Percentiles rank a stretch among this genome's conserved stretches.
Conservation (phyloP, 1,140 invertebrate genomes). For the Bicyclus anynana region DNA sequence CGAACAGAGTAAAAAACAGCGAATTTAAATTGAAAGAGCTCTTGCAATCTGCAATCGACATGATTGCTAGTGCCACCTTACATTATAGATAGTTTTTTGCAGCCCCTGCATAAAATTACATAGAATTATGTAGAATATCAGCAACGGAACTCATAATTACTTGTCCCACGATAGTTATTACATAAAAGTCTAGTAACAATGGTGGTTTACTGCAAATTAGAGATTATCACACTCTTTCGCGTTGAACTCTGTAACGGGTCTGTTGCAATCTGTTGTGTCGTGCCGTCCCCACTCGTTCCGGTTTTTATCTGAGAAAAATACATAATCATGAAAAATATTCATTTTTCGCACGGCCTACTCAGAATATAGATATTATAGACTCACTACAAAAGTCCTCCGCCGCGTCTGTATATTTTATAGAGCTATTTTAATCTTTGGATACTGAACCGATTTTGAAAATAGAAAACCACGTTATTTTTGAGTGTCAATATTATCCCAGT, state of each 20-base stretch:
- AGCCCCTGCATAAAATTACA: neutral
- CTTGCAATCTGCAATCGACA: neutral
- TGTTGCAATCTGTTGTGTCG: conserved; percentile 21
- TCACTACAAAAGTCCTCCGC: no score
- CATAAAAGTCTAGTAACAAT: conserved; percentile 42
- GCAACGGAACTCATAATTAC: conserved; percentile 16
- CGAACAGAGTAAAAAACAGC: neutral
- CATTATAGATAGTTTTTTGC: no score
- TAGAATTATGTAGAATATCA: neutral
- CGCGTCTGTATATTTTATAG: no score
- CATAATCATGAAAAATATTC: neutral
- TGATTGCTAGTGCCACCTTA: no score
- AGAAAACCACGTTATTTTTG: no score
- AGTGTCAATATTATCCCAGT: no score
- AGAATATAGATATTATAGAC: no score
- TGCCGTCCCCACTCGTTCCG: conserved; percentile 13
- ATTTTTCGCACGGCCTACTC: neutral
- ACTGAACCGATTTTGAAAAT: no score
- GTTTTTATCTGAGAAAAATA: conserved; percentile 17
- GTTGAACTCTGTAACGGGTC: conserved; percentile 39
- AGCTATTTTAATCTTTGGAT: no score
- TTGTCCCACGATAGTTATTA: conserved; percentile 27
- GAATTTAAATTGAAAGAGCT: neutral
- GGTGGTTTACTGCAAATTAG: conserved; percentile 50
- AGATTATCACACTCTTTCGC: conserved; percentile 53